These are phyloP conservation scores for Adelosebastes latens DNA, from an alignment of 2,797 vertebrate genomes.

Conservation along the genomic window DNA sequence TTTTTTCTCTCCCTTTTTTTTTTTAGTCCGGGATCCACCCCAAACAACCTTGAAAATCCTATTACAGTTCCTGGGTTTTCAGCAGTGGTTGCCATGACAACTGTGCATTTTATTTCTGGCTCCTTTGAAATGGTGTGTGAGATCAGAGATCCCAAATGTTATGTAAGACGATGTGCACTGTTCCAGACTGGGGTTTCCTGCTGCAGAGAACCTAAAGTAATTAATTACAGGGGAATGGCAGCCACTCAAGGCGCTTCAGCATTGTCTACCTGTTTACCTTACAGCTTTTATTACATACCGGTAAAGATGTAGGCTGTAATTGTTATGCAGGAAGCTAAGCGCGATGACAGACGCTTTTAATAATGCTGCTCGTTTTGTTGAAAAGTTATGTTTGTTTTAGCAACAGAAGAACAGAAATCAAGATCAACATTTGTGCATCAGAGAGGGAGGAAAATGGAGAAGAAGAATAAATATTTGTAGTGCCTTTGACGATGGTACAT, in stretches of 20 bases:
- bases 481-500: neutral
- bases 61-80: constrained; percentile 75
- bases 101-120: constrained; percentile 82
- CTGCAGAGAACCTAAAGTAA: constrained; percentile 65
- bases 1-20: neutral
- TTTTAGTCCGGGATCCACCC: constrained; percentile 58
- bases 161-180: constrained; percentile 77
- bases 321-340: constrained; percentile 25
- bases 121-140: constrained; percentile 79
- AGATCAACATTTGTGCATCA: neutral
- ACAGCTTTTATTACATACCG: constrained; percentile 30
- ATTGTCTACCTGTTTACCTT: constrained; percentile 34
- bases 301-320: constrained; percentile 22
- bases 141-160: constrained; percentile 78
- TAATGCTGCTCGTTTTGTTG: constrained; percentile 13
- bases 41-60: constrained; percentile 80
- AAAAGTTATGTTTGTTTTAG: neutral
- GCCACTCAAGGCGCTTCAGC: constrained; percentile 23
- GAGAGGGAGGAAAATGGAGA: neutral
- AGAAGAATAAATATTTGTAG: neutral
- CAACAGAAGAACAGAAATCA: neutral
- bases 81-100: constrained; percentile 84
- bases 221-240: constrained; percentile 68
- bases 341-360: constrained; percentile 22
- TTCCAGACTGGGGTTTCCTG: constrained; percentile 82